Conservation (phyloP, 2,888 invertebrate species). For the Andrena minutula region DNA sequence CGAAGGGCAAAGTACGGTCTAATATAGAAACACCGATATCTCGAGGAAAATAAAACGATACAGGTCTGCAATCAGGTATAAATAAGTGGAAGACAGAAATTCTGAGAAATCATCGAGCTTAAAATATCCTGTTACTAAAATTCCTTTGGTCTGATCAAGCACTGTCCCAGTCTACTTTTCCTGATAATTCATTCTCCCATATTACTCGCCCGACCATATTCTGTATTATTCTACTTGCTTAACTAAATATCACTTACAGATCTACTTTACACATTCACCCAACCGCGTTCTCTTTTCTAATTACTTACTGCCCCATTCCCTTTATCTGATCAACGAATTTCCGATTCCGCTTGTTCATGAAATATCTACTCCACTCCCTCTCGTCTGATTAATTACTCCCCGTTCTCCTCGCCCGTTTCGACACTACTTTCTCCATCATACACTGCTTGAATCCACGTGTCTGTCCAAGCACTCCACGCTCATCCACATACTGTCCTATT, state of each 20-base stretch:
- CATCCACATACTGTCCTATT: background rate
- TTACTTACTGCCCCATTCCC: constrained; percentile 1
- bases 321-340: background rate
- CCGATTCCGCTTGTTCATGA: background rate
- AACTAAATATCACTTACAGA: no score
- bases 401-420: background rate
- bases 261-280: no score
- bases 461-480: background rate
- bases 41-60: background rate
- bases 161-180: background rate
- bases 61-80: no score
- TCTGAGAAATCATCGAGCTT: no score
- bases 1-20: background rate
- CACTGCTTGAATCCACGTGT: background rate
- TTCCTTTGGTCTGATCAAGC: background rate
- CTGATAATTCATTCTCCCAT: background rate
- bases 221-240: constrained; percentile 15
- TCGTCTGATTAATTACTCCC: constrained; percentile 11
- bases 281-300: no score
- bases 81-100: no score
- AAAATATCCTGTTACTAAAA: background rate
- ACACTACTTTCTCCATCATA: background rate
- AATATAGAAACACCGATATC: constrained; percentile 4
- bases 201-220: background rate
- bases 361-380: background rate